Base-by-base conservation (phyloP, 1,140 invertebrate species). In the Zaprionus ghesquierei region DNA sequence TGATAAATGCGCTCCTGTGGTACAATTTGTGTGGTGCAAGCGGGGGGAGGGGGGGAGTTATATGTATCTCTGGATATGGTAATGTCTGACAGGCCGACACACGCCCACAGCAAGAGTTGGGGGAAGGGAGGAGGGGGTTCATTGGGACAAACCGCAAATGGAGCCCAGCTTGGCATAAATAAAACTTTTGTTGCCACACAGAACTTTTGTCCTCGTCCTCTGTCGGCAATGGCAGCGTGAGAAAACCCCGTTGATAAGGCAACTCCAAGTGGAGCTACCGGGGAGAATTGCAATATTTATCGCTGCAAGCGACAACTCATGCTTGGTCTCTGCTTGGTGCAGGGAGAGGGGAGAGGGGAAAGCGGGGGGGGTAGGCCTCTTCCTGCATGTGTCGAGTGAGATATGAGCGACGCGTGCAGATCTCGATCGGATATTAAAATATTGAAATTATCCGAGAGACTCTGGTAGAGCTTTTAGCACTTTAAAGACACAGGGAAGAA, bases 251-350 rank as follows among this genome's bases (percentile, higher is more conserved):
- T 75, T 86, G 82, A 86, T 86, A 86, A 63, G 44, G 29, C 27
- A 1, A 55, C 61, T 41, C 12, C 29, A 35, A 50, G 13, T 29
- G 50, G 4, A 65, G 18, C 50, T 59, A 29, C 23, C 8, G 51
- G 29, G n/a, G 29, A 55, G 53, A 78, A 69, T 81, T 66, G 84
- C 75, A 82, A 87, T 81, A 65, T 82, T 87, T 87, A 87, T 87
- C 82, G 82, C 79, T 74, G 68, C 55, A 65, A 89, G 53, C 82
- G 82, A 35, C 23, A 87, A 87, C 82, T 79, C 61, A 54, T 89
- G 51, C 50, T 65, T 54, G 31, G 53, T 35, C 64, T 71, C 54
- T 60, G 69, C 66, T 44, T 69, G 61, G 53, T 50, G 54, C 74
- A 68, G 44, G 35, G 23, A 69, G 68, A 64, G 49, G 5, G 6